Evolutionary conservation across 1,140 invertebrate genomes (phyloP).

Genomic region (Drosophila neocordata): DNA sequence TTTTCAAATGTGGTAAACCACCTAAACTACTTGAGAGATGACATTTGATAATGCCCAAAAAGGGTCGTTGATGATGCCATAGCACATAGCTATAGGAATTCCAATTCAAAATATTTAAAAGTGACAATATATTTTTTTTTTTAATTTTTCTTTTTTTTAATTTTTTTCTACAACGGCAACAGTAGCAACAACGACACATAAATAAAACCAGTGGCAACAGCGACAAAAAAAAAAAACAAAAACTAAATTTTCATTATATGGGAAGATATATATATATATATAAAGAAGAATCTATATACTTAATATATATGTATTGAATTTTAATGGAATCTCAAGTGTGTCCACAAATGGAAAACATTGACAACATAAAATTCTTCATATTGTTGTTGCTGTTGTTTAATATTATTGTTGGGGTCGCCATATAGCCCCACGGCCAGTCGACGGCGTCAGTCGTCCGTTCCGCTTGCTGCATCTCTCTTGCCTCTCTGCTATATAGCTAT

Average conservation of each 20-base stretch:
- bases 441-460: constrained; percentile 47
- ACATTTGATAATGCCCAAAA: constrained; percentile 1
- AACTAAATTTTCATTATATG: constrained; percentile 23
- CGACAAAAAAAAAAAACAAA: not conserved
- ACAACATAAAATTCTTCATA: constrained; percentile 23
- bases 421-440: constrained; percentile 52
- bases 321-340: constrained; percentile 80
- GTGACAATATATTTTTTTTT: not conserved
- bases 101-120: not conserved
- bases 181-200: constrained; percentile 4
- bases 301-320: not conserved
- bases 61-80: constrained; percentile 5
- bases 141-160: too few relatives aligned
- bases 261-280: not conserved
- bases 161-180: too few relatives aligned
- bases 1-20: constrained; percentile 6
- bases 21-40: not conserved
- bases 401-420: constrained; percentile 2
- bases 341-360: constrained; percentile 75
- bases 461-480: constrained; percentile 33
- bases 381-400: not conserved
- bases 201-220: constrained; percentile 19
- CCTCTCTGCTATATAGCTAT: too few relatives aligned
- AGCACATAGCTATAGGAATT: not conserved
- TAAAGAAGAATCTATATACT: too few relatives aligned